Evolutionary conservation across 1,140 invertebrate genomes (phyloP), one percentile per base, ranked within the genome.

Genomic region (Hypothenemus hampei): DNA sequence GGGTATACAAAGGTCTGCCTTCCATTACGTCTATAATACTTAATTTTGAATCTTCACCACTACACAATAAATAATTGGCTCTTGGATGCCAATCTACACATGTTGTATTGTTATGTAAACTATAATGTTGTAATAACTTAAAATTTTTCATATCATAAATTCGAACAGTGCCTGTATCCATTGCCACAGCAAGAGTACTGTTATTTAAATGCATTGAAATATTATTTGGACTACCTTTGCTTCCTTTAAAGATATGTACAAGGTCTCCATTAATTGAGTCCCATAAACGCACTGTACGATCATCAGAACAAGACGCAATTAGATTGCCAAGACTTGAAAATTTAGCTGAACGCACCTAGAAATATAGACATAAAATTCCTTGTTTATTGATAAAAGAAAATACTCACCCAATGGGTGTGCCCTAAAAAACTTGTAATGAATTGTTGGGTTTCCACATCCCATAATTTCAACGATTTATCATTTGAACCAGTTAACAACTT

Each of bases 21-120:
- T 95, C 91, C 19, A 93, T 67, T 51, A 94, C 72, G 72, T 96
- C 91, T 57, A 93, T 75, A 59, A 92, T 76, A 79, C 83, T 85
- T 68, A 86, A 79, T 53, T 82, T 83, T 22, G 76, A 77, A 72
- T 89, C 86, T 61, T 80, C 75, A 41, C 85, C 84, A 35, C 78
- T 77, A 35, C 81, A 82, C 18, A 88, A 44, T 59, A 89, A 75
- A 53, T 81, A 88, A 63, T 85, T 85, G 11, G 84, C 85, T 71
- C 72, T 80, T 0, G 86, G 84, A 78, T 89, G 86, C 68, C 87
- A 89, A 45, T 78, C 74, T 16, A 88, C 65, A 66, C 82, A 81
- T 60, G 84, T 86, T 44, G 81, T 73, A 45, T 78, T 82, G 55
- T 75, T 75, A 64, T 90, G 86, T 31, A 86, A 80, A 67, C 80